Conservation (phyloP, 2,888 invertebrate species). For the Alviniconcha strummeri region DNA sequence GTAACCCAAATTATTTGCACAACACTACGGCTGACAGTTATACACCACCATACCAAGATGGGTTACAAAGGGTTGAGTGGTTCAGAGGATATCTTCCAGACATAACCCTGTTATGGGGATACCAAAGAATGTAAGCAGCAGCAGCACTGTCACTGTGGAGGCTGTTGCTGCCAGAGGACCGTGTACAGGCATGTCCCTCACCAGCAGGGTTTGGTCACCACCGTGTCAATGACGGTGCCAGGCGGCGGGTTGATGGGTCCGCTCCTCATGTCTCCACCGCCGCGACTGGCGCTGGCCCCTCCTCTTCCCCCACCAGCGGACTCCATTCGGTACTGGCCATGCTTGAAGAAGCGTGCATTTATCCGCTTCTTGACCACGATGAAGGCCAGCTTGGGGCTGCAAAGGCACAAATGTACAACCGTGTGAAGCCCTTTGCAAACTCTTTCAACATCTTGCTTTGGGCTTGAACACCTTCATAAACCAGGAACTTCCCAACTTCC, state of each 20-base stretch:
- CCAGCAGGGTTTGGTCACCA: slow-evolving; percentile 80
- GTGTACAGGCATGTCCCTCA: slow-evolving; percentile 45
- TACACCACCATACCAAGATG: no score
- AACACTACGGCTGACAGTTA: no score
- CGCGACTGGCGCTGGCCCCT: background rate
- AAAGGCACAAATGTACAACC: background rate
- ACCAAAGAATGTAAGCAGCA: no score
- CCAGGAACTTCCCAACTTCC: background rate
- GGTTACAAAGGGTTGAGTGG: no score
- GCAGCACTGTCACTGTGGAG: no score
- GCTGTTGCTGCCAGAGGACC: no score
- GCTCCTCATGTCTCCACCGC: background rate
- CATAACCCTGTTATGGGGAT: no score
- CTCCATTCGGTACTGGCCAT: background rate
- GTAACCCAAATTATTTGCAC: no score
- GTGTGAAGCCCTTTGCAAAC: background rate
- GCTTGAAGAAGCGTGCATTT: slow-evolving; percentile 84
- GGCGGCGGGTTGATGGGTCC: slow-evolving; percentile 80
- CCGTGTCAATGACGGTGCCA: slow-evolving; percentile 91
- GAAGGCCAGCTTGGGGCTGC: slow-evolving; percentile 78
- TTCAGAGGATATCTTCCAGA: no score
- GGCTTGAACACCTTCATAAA: background rate
- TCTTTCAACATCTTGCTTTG: background rate
- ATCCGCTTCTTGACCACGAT: slow-evolving; percentile 94
- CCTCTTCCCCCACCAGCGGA: background rate